Percentiles rank a stretch among this genome's conserved stretches.
Evolutionary conservation across 2,797 vertebrate genomes (phyloP).

Genomic region (Thaleichthys pacificus): DNA sequence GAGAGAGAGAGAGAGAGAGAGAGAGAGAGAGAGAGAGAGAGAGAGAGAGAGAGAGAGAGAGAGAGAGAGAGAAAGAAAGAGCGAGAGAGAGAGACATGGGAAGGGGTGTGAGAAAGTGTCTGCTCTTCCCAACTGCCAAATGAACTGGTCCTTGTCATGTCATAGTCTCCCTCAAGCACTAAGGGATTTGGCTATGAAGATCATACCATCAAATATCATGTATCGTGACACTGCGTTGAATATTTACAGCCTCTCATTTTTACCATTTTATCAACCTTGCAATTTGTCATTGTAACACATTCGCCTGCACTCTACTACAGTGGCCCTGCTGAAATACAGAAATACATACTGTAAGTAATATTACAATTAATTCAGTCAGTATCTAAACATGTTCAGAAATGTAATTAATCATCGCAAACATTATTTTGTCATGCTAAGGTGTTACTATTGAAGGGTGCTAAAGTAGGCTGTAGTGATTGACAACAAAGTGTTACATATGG

Average conservation of each 20-base stretch:
- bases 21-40: constrained; percentile 30
- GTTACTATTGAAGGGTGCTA: neutral
- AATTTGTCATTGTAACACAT: too few relatives aligned
- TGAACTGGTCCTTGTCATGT: constrained; percentile 52
- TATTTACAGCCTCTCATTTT: constrained; percentile 28
- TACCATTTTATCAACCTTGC: neutral
- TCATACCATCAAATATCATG: constrained; percentile 39
- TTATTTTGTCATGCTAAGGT: too few relatives aligned
- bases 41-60: constrained; percentile 31
- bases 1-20: neutral
- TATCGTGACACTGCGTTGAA: constrained; percentile 21
- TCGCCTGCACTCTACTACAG: too few relatives aligned
- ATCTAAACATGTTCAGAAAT: too few relatives aligned
- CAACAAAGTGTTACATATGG: neutral
- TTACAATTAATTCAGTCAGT: too few relatives aligned
- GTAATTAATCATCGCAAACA: too few relatives aligned
- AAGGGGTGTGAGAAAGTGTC: constrained; percentile 23
- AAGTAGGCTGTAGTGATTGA: neutral
- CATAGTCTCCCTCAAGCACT: constrained; percentile 32
- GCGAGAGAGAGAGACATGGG: too few relatives aligned
- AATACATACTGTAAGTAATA: too few relatives aligned
- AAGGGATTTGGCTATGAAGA: constrained; percentile 40
- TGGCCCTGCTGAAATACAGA: too few relatives aligned
- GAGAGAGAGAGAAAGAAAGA: neutral
- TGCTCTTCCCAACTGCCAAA: constrained; percentile 19